Conservation (phyloP, 2,888 invertebrate genomes). For the Chromoteleia sp. region DNA sequence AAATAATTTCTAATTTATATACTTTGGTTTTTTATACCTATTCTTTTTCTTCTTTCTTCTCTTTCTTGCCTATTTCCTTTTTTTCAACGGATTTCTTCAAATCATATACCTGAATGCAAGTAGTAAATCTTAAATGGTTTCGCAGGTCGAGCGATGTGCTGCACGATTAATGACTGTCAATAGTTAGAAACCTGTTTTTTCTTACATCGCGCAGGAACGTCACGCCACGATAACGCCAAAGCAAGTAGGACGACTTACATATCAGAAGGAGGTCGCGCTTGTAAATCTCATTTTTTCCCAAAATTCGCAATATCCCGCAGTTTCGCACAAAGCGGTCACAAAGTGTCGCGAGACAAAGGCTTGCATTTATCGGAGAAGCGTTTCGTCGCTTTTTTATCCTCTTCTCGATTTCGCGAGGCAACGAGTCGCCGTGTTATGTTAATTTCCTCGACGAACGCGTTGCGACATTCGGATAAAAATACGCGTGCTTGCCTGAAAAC, state of each 20-base stretch:
- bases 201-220: slow-evolving; percentile 51
- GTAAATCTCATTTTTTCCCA: slow-evolving; percentile 49
- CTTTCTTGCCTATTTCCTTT: no score
- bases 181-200: slow-evolving; percentile 61
- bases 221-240: slow-evolving; percentile 56
- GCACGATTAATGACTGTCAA: slow-evolving; percentile 53
- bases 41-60: no score
- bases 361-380: background rate
- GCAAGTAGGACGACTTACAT: slow-evolving; percentile 62
- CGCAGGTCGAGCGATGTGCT: slow-evolving; percentile 24
- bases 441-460: slow-evolving; percentile 25
- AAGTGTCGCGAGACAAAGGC: slow-evolving; percentile 13
- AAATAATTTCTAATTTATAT: no score
- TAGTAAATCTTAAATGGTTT: slow-evolving; percentile 4
- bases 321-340: slow-evolving; percentile 4
- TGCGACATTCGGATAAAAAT: slow-evolving; percentile 34
- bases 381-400: background rate
- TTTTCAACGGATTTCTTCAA: background rate
- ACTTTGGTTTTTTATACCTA: no score
- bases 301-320: slow-evolving; percentile 45
- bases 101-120: background rate
- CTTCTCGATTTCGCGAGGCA: slow-evolving; percentile 4
- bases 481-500: slow-evolving; percentile 7
- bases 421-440: slow-evolving; percentile 8
- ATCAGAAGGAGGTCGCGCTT: slow-evolving; percentile 54